Conservation (phyloP, 1,140 invertebrate genomes). For the Danaus plexippus region DNA sequence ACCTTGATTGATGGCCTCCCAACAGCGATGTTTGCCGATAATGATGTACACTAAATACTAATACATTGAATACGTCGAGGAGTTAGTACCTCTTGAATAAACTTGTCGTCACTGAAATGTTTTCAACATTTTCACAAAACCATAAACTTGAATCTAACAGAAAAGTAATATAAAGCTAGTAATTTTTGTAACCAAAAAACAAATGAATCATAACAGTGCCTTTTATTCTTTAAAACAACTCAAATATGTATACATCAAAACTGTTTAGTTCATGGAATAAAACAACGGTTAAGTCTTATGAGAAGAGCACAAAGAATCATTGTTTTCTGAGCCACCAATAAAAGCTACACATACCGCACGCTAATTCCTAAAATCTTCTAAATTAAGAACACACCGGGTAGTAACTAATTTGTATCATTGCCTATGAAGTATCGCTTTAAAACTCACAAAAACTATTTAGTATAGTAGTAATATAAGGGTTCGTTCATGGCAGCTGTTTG, state of each 20-base stretch:
- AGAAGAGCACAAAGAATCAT: constrained; percentile 48
- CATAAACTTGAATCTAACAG: too few species aligned
- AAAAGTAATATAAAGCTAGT: too few species aligned
- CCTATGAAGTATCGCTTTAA: constrained; percentile 50
- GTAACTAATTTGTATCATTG: constrained; percentile 20
- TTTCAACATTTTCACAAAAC: background rate
- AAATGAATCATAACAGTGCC: too few species aligned
- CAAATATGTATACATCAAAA: too few species aligned
- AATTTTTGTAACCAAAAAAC: too few species aligned
- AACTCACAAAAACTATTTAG: constrained; percentile 44
- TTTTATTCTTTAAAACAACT: too few species aligned
- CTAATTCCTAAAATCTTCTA: constrained; percentile 56
- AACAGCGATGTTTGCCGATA: constrained; percentile 38
- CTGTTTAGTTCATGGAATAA: too few species aligned
- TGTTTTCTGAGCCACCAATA: constrained; percentile 51
- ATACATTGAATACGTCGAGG: constrained; percentile 40
- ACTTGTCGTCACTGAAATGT: background rate
- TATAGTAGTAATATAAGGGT: constrained; percentile 13
- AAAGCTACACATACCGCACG: constrained; percentile 40
- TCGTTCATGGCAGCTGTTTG: constrained; percentile 32
- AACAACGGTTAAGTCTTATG: constrained; percentile 38
- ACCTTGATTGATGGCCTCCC: constrained; percentile 59
- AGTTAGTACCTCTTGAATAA: constrained; percentile 5
- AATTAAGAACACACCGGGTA: constrained; percentile 45
- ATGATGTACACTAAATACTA: constrained; percentile 22